phyloP scores from a whole-genome alignment of 1,140 invertebrate genomes.

The Tyrophagus putrescentiae region DNA sequence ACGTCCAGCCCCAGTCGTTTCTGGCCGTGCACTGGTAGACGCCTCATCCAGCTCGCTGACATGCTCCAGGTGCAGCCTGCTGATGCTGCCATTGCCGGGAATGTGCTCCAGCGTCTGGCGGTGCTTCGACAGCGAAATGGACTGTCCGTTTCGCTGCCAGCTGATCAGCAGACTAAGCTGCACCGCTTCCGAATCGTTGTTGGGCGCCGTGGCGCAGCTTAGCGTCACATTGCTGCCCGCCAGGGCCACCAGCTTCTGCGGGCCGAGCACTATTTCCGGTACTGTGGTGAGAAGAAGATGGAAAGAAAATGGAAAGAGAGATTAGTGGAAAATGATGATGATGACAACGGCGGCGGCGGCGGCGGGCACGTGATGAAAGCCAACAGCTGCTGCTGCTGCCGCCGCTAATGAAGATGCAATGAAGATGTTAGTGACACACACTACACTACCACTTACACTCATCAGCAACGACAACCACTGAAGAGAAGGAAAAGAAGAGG shows the following conservation, averaged over 20 bases:
- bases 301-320: not conserved
- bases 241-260: not conserved
- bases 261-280: slow-evolving; percentile 11
- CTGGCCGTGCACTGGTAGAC: slow-evolving; percentile 23
- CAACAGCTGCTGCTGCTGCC: too few species aligned
- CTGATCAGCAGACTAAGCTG: too few species aligned
- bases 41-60: slow-evolving; percentile 25
- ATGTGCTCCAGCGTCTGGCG: slow-evolving; percentile 8
- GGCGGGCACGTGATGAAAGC: too few species aligned
- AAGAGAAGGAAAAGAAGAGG: too few species aligned
- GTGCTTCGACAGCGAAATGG: not conserved
- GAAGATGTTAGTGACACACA: too few species aligned
- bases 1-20: slow-evolving; percentile 23
- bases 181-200: slow-evolving; percentile 3
- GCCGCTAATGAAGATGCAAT: too few species aligned
- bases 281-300: not conserved
- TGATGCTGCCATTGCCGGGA: not conserved
- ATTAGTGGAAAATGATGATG: not conserved
- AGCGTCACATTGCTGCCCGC: slow-evolving; percentile 12
- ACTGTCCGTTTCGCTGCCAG: slow-evolving; percentile 17
- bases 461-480: too few species aligned
- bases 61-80: slow-evolving; percentile 19
- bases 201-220: slow-evolving; percentile 1
- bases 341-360: too few species aligned
- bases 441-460: too few species aligned